phyloP scores from a whole-genome alignment of 1,140 invertebrate species.

The Drosophila orena region DNA sequence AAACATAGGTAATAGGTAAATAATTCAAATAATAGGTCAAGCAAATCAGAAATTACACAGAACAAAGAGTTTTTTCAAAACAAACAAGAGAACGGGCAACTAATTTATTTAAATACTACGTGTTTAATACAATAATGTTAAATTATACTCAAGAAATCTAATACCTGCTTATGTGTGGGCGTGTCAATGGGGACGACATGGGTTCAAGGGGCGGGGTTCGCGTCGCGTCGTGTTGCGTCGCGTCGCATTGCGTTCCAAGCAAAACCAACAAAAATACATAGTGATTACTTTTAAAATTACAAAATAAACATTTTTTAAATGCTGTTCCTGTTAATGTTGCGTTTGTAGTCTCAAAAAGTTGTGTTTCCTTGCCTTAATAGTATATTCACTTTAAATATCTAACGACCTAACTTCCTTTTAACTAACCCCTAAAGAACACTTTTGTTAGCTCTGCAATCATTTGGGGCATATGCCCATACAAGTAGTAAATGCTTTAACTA shows the following conservation, averaged over 20 bases:
- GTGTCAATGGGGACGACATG: constrained; percentile 21
- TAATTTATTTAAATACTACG: constrained; percentile 52
- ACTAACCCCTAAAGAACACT: constrained; percentile 49
- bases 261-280: constrained; percentile 48
- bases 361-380: constrained; percentile 46
- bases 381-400: constrained; percentile 30
- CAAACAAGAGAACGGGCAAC: constrained; percentile 48
- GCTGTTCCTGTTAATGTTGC: constrained; percentile 82
- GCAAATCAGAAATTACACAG: constrained; percentile 52
- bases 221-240: constrained; percentile 8
- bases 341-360: constrained; percentile 82
- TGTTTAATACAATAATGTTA: constrained; percentile 49
- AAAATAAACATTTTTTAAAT: constrained; percentile 82
- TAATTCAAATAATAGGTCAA: constrained; percentile 31
- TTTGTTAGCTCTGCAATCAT: constrained; percentile 38
- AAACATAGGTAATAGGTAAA: constrained; percentile 39
- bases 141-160: constrained; percentile 63
- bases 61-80: constrained; percentile 64
- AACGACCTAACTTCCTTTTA: constrained; percentile 6
- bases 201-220: constrained; percentile 10
- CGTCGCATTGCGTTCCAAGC: constrained; percentile 24
- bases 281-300: constrained; percentile 59
- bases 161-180: constrained; percentile 53
- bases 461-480: constrained; percentile 44
- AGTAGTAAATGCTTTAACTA: constrained; percentile 42